Percentiles rank a stretch among this genome's conserved stretches.
These are phyloP conservation scores for Hyalella azteca DNA, from an alignment of 2,888 invertebrate species.

Conservation along the genomic window DNA sequence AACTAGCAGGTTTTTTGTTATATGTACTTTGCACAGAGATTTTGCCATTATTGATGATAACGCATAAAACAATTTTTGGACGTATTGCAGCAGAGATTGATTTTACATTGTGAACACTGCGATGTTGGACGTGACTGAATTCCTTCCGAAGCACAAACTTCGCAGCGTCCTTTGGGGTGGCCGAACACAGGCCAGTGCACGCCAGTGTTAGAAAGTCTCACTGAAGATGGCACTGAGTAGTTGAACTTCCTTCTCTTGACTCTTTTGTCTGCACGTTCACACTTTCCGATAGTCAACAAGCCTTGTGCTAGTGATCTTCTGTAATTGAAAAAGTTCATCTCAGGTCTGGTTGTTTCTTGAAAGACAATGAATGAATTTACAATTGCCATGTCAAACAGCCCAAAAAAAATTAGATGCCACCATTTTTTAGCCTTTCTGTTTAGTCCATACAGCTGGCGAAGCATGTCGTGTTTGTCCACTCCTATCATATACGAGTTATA, in stretches of 20 bases:
- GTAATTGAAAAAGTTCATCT: neutral
- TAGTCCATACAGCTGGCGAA: conserved; percentile 60
- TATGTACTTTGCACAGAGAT: too few relatives aligned
- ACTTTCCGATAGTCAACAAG: neutral
- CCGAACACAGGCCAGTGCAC: conserved; percentile 40
- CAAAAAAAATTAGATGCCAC: conserved; percentile 60
- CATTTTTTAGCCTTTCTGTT: conserved; percentile 61
- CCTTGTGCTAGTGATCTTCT: neutral
- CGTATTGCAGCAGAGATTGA: conserved; percentile 43
- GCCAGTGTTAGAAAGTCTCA: conserved; percentile 1
- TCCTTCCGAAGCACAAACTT: conserved; percentile 43
- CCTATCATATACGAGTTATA: conserved; percentile 61
- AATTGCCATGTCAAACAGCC: conserved; percentile 59
- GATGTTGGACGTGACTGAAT: conserved; percentile 28
- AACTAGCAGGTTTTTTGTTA: too few relatives aligned
- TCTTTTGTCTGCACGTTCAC: neutral
- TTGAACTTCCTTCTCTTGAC: conserved; percentile 29
- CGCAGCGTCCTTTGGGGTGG: conserved; percentile 41
- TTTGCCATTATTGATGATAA: conserved; percentile 23
- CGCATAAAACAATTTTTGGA: conserved; percentile 41
- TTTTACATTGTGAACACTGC: conserved; percentile 38
- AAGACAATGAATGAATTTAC: conserved; percentile 57
- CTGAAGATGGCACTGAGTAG: conserved; percentile 3
- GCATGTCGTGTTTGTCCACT: conserved; percentile 61
- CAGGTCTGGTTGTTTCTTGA: neutral